phyloP scores from a whole-genome alignment of 64 coral and sea anemone species.

The Montipora cactus region DNA sequence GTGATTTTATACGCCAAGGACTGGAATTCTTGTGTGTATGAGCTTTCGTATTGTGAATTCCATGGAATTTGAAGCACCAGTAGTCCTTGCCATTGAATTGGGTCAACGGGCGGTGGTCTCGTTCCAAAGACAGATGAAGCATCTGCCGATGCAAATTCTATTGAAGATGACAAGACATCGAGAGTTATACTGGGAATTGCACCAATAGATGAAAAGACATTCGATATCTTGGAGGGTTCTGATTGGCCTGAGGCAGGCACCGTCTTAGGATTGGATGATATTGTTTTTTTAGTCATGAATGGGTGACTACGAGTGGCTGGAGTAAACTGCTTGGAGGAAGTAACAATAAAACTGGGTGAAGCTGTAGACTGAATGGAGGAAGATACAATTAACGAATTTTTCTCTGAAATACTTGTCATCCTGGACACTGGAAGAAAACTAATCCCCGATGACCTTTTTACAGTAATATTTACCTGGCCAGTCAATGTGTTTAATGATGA shows the following conservation, averaged over 20 bases:
- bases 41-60: neutral
- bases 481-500: neutral
- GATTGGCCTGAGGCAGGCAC: neutral
- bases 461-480: neutral
- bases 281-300: neutral
- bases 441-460: neutral
- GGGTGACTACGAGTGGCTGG: neutral
- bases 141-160: neutral
- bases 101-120: neutral
- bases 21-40: conserved; percentile 12
- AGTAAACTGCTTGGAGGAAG: neutral
- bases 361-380: neutral
- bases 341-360: neutral
- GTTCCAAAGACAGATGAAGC: neutral
- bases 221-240: neutral
- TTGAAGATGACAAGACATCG: neutral
- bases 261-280: neutral
- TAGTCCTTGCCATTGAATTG: neutral
- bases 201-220: neutral
- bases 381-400: neutral
- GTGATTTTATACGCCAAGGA: neutral
- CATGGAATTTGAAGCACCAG: conserved; percentile 2
- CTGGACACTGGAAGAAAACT: neutral
- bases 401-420: neutral
- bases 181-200: neutral